Evolutionary conservation across 2,113 vertebrate species (phyloP), one percentile per base, ranked within the genome.

Genomic region (Protobothrops flavoviridis): DNA sequence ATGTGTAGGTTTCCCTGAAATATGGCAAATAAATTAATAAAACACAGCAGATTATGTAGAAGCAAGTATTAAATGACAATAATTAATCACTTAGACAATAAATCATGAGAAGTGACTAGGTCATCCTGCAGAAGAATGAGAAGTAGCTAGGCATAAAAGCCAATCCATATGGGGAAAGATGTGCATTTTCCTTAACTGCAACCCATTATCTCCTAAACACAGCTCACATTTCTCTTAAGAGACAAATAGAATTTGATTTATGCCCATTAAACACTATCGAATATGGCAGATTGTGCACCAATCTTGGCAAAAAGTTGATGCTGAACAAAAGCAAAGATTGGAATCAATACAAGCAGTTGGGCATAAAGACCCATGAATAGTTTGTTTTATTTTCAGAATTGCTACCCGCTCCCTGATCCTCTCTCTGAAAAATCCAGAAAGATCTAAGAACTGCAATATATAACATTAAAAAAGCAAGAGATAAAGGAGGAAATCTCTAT

Each of bases 331-430:
- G 59, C 50, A 92, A 94, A 93, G 92, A 85, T 89, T 64, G 93
- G 94, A 95, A 94, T 91, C 64, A 93, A 93, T 55, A 74, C 95
- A 91, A 48, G 33, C 33, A 39, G 81, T 55, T 90, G 39, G 4
- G 91, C 88, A 91, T 45, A 94, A 91, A 88, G 85, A 10, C 12
- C 57, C 91, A 93, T 91, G 92, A 95, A 95, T 94, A 95, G 94
- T 96, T 95, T 85, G 93, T 94, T 92, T 92, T 74, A 87, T 48
- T 92, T 74, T 90, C 21, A 24, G 74, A 55, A 85, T 91, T 94
- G 92, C 92, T 95, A 8, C 69, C 15, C 17, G 3, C 33, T 20
- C 15, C 6, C 15, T 81, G 69, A 39, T 20, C n/a, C n/a, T 39
- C 69, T 21, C 13, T 15, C 2, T 59, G 95, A 52, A 87, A 55